These are phyloP conservation scores for Apostichopus parvimensis DNA, from an alignment of 35 echinoderm and acorn worm species.

Conservation along the genomic window DNA sequence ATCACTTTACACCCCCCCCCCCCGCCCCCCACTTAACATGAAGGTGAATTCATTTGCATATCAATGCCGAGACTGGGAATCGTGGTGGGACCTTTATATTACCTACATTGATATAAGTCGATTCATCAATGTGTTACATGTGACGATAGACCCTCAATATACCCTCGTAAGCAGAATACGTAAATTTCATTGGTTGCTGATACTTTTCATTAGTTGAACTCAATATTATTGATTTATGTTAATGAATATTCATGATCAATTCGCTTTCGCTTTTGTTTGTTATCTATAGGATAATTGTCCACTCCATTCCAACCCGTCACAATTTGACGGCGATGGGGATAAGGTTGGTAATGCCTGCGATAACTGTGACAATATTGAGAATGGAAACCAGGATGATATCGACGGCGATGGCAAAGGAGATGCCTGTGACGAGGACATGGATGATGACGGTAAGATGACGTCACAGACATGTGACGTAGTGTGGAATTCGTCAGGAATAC, in stretches of 20 bases:
- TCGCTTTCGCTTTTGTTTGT: background rate
- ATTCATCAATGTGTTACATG: too few relatives aligned
- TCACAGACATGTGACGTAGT: too few relatives aligned
- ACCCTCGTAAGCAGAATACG: background rate
- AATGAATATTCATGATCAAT: background rate
- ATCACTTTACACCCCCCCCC: too few relatives aligned
- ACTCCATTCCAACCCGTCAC: constrained; percentile 49
- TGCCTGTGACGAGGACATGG: constrained; percentile 90
- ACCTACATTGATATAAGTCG: too few relatives aligned
- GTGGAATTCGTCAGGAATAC: too few relatives aligned
- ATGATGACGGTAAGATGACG: constrained; percentile 81
- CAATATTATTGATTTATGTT: too few relatives aligned
- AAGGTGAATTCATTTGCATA: too few relatives aligned
- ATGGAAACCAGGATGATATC: constrained; percentile 79
- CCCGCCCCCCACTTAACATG: too few relatives aligned
- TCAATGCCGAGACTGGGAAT: too few relatives aligned
- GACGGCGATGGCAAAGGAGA: constrained; percentile 81
- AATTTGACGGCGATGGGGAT: constrained; percentile 66
- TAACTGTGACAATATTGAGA: constrained; percentile 57
- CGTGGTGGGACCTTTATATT: too few relatives aligned
- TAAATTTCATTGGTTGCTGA: background rate
- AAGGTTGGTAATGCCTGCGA: constrained; percentile 73
- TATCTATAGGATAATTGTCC: constrained; percentile 74
- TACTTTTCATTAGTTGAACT: background rate
- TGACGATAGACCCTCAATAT: too few relatives aligned